These are phyloP conservation scores for Pheosia tremula DNA, from an alignment of 2,888 invertebrate species.

Conservation along the genomic window DNA sequence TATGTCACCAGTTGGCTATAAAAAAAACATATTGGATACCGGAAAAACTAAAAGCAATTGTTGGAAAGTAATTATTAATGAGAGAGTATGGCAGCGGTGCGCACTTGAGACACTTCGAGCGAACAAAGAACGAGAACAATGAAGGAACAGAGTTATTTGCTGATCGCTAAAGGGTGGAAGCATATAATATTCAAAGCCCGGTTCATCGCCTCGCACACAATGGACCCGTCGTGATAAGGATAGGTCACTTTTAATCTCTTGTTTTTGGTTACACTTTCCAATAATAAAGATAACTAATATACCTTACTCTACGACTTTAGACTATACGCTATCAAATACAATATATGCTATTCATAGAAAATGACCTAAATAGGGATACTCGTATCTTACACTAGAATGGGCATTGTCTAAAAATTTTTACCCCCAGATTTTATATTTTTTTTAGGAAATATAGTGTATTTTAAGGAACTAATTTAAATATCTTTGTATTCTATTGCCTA, in stretches of 20 bases:
- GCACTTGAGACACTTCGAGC: constrained; percentile 14
- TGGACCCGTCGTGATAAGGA: constrained; percentile 24
- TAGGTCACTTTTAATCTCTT: constrained; percentile 18
- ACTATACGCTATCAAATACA: background rate
- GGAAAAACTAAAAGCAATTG: background rate
- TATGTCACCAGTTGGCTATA: background rate
- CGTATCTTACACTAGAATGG: background rate
- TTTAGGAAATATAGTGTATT: no score
- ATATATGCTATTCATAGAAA: background rate
- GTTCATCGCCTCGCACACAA: constrained; percentile 54
- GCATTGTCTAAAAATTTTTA: no score
- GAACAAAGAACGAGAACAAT: constrained; percentile 37
- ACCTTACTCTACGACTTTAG: background rate
- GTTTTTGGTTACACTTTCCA: constrained; percentile 3
- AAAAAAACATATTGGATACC: background rate
- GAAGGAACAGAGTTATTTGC: constrained; percentile 28
- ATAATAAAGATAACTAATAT: background rate
- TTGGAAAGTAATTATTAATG: background rate
- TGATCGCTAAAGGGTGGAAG: constrained; percentile 37
- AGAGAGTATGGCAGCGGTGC: constrained; percentile 10
- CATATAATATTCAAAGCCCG: constrained; percentile 38
- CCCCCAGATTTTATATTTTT: no score
- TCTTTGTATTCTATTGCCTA: no score
- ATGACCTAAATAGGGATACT: background rate
- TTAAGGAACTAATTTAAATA: no score